A percentile compares a stretch with the other conserved stretches of the same genome.
phyloP scores from a whole-genome alignment of 2,113 vertebrate genomes.

The Lathamus discolor region DNA sequence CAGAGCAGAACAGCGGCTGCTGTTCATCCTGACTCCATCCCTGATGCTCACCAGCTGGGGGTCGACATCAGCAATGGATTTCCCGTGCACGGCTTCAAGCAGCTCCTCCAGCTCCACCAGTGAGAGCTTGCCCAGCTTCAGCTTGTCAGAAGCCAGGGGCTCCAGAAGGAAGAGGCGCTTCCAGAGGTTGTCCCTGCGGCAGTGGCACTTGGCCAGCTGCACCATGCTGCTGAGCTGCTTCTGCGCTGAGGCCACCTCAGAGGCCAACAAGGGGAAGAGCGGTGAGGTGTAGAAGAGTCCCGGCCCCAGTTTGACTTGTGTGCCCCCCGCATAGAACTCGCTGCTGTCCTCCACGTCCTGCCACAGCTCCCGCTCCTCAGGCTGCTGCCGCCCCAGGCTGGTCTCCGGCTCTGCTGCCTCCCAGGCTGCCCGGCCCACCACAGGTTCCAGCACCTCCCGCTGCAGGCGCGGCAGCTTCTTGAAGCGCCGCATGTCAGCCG shows the following conservation, averaged over 20 bases:
- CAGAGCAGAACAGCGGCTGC: background rate
- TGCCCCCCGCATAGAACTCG: slow-evolving; percentile 72
- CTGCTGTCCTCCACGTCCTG: slow-evolving; percentile 74
- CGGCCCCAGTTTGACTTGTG: slow-evolving; percentile 49
- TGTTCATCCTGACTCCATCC: background rate
- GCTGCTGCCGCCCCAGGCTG: background rate
- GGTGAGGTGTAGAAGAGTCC: slow-evolving; percentile 82
- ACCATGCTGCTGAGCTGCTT: slow-evolving; percentile 88
- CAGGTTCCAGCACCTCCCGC: slow-evolving; percentile 79
- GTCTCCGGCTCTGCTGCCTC: slow-evolving; percentile 55
- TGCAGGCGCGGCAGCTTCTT: slow-evolving; percentile 89
- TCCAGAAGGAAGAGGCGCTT: slow-evolving; percentile 95
- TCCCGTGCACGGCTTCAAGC: slow-evolving; percentile 89
- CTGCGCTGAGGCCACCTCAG: slow-evolving; percentile 86
- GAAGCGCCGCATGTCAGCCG: slow-evolving; percentile 91
- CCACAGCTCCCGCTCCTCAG: slow-evolving; percentile 75
- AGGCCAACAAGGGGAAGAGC: slow-evolving; percentile 87
- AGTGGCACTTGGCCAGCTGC: slow-evolving; percentile 93
- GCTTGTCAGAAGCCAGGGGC: slow-evolving; percentile 89
- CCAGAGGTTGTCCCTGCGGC: slow-evolving; percentile 96
- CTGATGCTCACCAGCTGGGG: slow-evolving; percentile 88
- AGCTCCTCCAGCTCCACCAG: slow-evolving; percentile 94
- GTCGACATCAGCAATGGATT: slow-evolving; percentile 91
- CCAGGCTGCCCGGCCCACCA: slow-evolving; percentile 46
- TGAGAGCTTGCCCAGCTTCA: slow-evolving; percentile 88